These are phyloP conservation scores for Stenurella melanura DNA, from an alignment of 2,888 invertebrate genomes.

Conservation along the genomic window DNA sequence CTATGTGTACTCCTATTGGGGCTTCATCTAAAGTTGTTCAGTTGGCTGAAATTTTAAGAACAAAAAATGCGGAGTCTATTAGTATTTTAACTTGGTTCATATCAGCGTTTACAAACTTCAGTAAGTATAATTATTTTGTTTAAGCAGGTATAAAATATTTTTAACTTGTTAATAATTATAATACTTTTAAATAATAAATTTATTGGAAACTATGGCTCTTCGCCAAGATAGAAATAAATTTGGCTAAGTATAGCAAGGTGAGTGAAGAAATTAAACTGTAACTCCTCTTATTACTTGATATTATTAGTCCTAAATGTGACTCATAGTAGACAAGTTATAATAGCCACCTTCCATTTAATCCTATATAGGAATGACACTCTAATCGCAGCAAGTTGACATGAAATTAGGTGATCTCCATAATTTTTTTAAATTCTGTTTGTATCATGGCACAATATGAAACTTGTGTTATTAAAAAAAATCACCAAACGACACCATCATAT, in stretches of 20 bases:
- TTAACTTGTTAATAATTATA: background rate
- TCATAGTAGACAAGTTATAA: too few relatives aligned
- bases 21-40: conserved; percentile 89
- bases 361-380: too few relatives aligned
- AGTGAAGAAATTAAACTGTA: too few relatives aligned
- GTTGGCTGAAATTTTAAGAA: conserved; percentile 81
- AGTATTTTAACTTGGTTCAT: conserved; percentile 88
- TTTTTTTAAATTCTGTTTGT: too few relatives aligned
- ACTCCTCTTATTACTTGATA: too few relatives aligned
- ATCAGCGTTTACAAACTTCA: conserved; percentile 86
- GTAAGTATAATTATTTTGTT: conserved; percentile 76
- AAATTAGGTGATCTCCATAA: too few relatives aligned
- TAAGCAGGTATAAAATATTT: background rate
- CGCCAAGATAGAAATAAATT: background rate
- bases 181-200: background rate
- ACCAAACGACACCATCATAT: too few relatives aligned
- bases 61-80: conserved; percentile 84
- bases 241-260: background rate
- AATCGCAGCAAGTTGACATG: too few relatives aligned
- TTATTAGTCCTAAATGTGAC: too few relatives aligned
- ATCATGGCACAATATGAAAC: too few relatives aligned
- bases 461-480: too few relatives aligned
- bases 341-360: too few relatives aligned
- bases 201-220: background rate
- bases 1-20: conserved; percentile 85